Percentiles rank a stretch among this genome's conserved stretches.
Conservation (phyloP, 2,797 vertebrate genomes). For the Pipistrellus pipistrellus region DNA sequence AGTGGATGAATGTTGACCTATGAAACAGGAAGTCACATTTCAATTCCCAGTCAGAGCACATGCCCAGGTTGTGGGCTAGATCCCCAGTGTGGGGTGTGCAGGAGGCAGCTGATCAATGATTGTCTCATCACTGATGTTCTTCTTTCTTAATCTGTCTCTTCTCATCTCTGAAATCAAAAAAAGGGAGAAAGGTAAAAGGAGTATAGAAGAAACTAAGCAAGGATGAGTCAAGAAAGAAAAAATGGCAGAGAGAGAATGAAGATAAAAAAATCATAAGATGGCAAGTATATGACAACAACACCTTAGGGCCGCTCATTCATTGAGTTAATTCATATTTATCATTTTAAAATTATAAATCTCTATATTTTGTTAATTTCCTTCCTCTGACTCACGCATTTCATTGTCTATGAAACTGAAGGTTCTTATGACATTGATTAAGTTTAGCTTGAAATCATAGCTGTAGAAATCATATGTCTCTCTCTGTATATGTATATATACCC, state of each 20-base stretch:
- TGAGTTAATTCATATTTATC: conserved; percentile 15
- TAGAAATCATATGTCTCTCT: neutral
- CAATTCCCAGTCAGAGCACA: too few species aligned
- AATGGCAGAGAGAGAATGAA: neutral
- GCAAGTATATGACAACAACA: conserved; percentile 4
- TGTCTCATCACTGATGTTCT: too few species aligned
- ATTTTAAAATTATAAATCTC: conserved; percentile 13
- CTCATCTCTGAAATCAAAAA: too few species aligned
- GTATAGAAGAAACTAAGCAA: neutral
- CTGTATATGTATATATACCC: neutral
- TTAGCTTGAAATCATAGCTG: neutral
- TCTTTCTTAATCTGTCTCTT: too few species aligned
- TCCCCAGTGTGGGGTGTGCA: too few species aligned
- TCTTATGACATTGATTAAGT: neutral
- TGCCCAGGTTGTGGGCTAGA: too few species aligned
- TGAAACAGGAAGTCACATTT: too few species aligned
- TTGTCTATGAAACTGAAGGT: neutral
- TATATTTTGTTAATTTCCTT: conserved; percentile 9
- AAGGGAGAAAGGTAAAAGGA: neutral
- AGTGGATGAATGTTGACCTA: too few species aligned
- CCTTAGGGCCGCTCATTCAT: neutral
- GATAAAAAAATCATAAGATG: neutral
- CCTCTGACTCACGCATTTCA: neutral
- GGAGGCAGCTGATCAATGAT: too few species aligned
- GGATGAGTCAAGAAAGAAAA: neutral